Base-by-base conservation (phyloP, 2,797 vertebrate genomes). In the Poecilia wingei region DNA sequence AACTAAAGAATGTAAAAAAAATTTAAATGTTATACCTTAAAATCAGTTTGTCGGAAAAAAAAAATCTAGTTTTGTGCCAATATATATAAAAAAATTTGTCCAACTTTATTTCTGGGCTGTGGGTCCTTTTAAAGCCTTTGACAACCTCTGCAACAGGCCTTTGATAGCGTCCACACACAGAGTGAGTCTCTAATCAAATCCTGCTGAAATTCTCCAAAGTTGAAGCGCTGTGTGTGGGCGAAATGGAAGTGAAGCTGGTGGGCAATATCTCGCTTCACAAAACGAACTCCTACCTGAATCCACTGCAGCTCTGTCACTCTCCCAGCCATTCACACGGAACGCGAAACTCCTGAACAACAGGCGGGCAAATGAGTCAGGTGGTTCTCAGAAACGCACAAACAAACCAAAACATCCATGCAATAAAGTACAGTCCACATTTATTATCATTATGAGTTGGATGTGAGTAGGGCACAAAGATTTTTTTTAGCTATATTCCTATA, bases 271-370 rank as follows among this genome's bases (percentile, higher is more conserved):
- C 22, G 45, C 77, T 86, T 75, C 72, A 57, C 12, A 83, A 86
- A 89, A 82, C 76, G 74, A 71, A 84, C 85, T 86, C 84, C 88
- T 81, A 90, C 90, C 86, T 88, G 85, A 83, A 78, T 81, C 83
- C 75, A 80, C 76, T 61, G 8, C 75, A 78, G 87, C 83, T 84
- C 9, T 79, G 84, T 72, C 83, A 73, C 74, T 82, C 72, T 76
- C 69, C 68, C 49, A 81, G 83, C 53, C 76, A 47, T 76, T 83
- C 79, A 83, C 55, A 45, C 46, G 66, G 59, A 39, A 80, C 77
- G 69, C 5, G 57, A 64, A 41, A 39, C 76, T 74, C 41, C 41
- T 28, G 33, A 73, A 78, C 68, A 79, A 73, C 57, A 77, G 36
- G 33, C 80, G 82, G 80, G 53, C 69, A 13, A 74, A 28, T 84